Conservation (phyloP, 2,888 invertebrate species). For the Fragum whitleyi region DNA sequence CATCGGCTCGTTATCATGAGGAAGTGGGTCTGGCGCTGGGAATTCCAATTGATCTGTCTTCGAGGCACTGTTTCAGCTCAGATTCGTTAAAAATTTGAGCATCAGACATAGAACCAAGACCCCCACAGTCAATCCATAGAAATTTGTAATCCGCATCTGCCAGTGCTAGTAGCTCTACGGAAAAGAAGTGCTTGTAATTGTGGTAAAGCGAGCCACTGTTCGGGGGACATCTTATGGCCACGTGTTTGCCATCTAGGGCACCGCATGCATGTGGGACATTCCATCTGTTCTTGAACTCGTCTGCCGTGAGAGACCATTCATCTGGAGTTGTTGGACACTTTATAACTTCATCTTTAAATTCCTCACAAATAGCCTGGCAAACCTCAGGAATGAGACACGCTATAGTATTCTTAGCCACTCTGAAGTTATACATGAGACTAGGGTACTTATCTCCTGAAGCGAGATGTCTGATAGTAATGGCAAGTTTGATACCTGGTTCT, state of each 20-base stretch:
- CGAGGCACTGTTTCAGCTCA: slow-evolving; percentile 46
- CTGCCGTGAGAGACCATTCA: slow-evolving; percentile 58
- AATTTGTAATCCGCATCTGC: slow-evolving; percentile 70
- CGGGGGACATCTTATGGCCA: slow-evolving; percentile 48
- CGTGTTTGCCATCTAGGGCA: slow-evolving; percentile 69
- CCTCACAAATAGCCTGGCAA: slow-evolving; percentile 17
- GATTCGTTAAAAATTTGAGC: slow-evolving; percentile 57
- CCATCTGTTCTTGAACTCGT: slow-evolving; percentile 51
- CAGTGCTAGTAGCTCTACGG: slow-evolving; percentile 60
- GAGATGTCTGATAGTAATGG: slow-evolving; percentile 27
- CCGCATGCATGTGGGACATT: slow-evolving; percentile 63
- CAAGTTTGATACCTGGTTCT: slow-evolving; percentile 29
- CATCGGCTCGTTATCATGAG: slow-evolving; percentile 55
- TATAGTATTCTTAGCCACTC: slow-evolving; percentile 19
- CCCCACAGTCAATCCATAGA: slow-evolving; percentile 58
- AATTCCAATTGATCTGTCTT: slow-evolving; percentile 49
- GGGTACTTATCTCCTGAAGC: slow-evolving; percentile 26
- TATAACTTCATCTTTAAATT: slow-evolving; percentile 45
- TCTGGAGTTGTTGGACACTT: slow-evolving; percentile 37
- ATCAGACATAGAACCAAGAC: slow-evolving; percentile 45
- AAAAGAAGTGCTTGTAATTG: slow-evolving; percentile 66
- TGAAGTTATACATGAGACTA: slow-evolving; percentile 12
- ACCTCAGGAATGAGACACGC: slow-evolving; percentile 6
- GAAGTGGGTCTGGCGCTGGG: slow-evolving; percentile 54
- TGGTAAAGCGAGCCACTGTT: slow-evolving; percentile 53